Evolutionary conservation across 2,888 invertebrate species (phyloP).

Genomic region (Drosophila parthenogenetica): DNA sequence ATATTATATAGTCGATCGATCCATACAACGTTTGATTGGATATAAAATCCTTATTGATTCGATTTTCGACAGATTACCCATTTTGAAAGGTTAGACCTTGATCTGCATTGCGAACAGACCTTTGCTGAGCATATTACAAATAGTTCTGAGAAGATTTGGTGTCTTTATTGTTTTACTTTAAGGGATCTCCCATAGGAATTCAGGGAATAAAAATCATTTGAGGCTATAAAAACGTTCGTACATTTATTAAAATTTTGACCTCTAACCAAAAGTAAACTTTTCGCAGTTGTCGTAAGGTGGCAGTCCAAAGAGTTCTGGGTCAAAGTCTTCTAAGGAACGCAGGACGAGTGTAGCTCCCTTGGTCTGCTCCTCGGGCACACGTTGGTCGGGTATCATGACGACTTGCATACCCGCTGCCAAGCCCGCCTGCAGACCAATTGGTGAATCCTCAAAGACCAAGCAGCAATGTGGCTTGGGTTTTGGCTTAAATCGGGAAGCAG

Average conservation of each 20-base stretch:
- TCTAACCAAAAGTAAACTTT: conserved; percentile 57
- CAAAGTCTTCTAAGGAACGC: conserved; percentile 90
- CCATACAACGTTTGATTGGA: too few species aligned
- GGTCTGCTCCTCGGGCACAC: conserved; percentile 84
- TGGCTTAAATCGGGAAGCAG: conserved; percentile 89
- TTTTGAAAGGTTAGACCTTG: too few species aligned
- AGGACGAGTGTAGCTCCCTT: conserved; percentile 89
- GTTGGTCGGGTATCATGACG: conserved; percentile 91
- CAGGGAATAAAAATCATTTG: too few species aligned
- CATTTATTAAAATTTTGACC: background rate
- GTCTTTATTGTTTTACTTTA: too few species aligned
- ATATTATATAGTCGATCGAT: too few species aligned
- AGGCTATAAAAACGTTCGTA: too few species aligned
- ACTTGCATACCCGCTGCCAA: conserved; percentile 92
- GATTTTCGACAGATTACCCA: too few species aligned
- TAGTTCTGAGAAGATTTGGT: too few species aligned
- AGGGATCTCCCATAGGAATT: too few species aligned
- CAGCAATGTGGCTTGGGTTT: conserved; percentile 89
- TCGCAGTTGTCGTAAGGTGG: conserved; percentile 85
- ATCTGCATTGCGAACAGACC: too few species aligned
- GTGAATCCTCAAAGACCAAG: conserved; percentile 95
- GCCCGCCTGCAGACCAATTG: conserved; percentile 92
- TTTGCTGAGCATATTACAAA: too few species aligned
- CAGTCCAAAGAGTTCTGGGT: conserved; percentile 93
- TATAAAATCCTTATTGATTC: too few species aligned